Base-by-base conservation (phyloP, 2,113 vertebrate genomes). In the Neolamprologus sp. region DNA sequence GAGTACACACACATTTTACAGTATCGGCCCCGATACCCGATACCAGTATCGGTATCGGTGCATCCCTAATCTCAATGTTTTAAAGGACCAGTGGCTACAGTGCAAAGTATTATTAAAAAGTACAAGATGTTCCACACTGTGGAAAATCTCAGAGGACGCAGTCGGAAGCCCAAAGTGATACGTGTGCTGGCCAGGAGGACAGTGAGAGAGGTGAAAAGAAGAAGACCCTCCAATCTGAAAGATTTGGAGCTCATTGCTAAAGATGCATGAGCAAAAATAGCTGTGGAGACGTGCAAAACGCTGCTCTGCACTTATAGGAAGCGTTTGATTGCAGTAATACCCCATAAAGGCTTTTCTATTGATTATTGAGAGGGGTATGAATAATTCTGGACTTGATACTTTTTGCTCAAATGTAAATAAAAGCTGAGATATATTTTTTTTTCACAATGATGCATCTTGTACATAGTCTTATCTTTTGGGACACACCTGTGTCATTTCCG, bases 321-420 rank as follows among this genome's bases (percentile, higher is more conserved):
- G 57, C 16, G 5, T 1, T 60, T 33, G 57, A 19, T 60, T 60
- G 28, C 28, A 19, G 5, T 33, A 33, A 60, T 17, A 31, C 2
- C 57, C 57, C 0, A 60, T 60, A 17, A 60, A 60, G 28, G 16
- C 28, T 31, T 60, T 60, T 33, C 57, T 60, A 31, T 10, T 6
- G 5, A 60, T 60, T 10, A 60, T 0, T 60, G 28, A 0, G 5
- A 60, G 0, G 1, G 8, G 8, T 1, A 31, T 17, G 2, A 58
- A 60, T 0, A 31, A 60, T 60, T 31, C 5, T 60, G 57, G 14
- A 17, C 57, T 17, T 1, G 26, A 60, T 31, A 31, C 57, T 1
- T 60, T 60, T 60, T 60, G 1, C 0, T 60, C 8, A 60, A 33
- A 19, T 60, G 5, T 60, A 60, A 60, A 1, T 60, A 60, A 60